Evolutionary conservation across 2,113 vertebrate genomes (phyloP).

Genomic region (Recurvirostra avosetta): DNA sequence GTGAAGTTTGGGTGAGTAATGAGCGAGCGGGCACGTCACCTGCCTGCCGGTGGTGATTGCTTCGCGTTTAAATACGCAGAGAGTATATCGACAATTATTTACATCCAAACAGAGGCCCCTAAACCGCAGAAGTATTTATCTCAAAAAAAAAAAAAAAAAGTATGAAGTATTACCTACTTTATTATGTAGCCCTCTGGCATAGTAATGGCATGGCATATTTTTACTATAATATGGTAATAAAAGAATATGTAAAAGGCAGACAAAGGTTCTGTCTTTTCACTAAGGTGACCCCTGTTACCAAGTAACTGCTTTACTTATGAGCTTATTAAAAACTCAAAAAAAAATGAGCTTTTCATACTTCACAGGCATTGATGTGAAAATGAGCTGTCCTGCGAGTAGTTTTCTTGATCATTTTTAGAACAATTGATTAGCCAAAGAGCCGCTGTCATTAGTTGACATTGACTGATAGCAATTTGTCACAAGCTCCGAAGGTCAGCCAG

Average conservation of each 20-base stretch:
- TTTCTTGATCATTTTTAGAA: slow-evolving; percentile 88
- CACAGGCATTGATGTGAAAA: slow-evolving; percentile 87
- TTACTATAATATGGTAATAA: slow-evolving; percentile 84
- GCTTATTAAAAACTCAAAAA: slow-evolving; percentile 84
- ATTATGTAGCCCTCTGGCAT: slow-evolving; percentile 79
- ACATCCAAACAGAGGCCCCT: slow-evolving; percentile 36
- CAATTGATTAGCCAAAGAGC: slow-evolving; percentile 89
- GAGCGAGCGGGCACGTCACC: background rate
- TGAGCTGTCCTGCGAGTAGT: slow-evolving; percentile 81
- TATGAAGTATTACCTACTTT: slow-evolving; percentile 70
- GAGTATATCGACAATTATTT: slow-evolving; percentile 48
- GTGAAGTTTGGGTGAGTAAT: background rate
- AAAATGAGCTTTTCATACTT: slow-evolving; percentile 88
- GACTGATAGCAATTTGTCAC: slow-evolving; percentile 89
- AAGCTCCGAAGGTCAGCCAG: slow-evolving; percentile 89
- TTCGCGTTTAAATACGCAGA: slow-evolving; percentile 17
- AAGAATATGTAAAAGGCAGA: slow-evolving; percentile 82
- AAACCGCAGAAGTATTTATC: slow-evolving; percentile 60
- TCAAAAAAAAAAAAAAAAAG: background rate
- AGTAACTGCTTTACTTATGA: slow-evolving; percentile 88
- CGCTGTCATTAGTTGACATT: slow-evolving; percentile 85
- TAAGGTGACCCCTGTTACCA: slow-evolving; percentile 86
- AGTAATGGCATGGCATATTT: slow-evolving; percentile 76
- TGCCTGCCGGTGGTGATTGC: background rate
- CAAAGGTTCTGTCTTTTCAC: slow-evolving; percentile 80